phyloP scores from a whole-genome alignment of 2,113 vertebrate genomes.

The Pelecanoides urinatrix region DNA sequence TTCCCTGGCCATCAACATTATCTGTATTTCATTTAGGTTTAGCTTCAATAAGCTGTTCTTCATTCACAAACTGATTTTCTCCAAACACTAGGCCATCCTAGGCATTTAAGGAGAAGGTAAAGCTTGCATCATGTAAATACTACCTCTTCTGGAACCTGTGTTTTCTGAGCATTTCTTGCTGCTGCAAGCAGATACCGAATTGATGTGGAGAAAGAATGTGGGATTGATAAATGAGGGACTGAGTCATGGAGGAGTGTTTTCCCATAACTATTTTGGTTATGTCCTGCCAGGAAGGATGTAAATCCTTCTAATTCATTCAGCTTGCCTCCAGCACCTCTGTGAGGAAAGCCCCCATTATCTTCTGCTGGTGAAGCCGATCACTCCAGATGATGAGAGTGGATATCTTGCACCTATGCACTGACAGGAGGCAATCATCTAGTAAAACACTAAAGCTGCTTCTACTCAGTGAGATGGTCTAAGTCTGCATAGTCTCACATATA shows the following conservation, averaged over 20 bases:
- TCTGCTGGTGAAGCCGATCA: neutral
- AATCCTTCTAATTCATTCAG: neutral
- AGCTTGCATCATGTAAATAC: neutral
- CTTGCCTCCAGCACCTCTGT: neutral
- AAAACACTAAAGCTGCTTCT: neutral
- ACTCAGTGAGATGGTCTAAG: neutral
- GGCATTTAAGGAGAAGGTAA: neutral
- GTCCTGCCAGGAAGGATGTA: neutral
- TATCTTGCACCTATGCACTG: neutral
- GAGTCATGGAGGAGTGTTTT: neutral
- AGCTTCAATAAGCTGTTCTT: neutral
- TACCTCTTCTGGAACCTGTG: neutral
- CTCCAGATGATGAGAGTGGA: neutral
- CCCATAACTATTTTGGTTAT: neutral
- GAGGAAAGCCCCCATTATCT: neutral
- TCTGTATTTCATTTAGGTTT: neutral
- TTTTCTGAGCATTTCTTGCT: neutral
- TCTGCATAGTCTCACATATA: neutral
- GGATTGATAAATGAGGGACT: neutral
- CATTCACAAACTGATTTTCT: neutral
- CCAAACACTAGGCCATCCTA: neutral
- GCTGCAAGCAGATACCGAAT: neutral
- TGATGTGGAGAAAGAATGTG: neutral
- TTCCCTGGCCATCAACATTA: neutral
- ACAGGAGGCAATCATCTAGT: neutral